Percentiles rank a stretch among this genome's conserved stretches.
Conservation (phyloP, 2,888 invertebrate species). For the Lasioglossum lativentre region DNA sequence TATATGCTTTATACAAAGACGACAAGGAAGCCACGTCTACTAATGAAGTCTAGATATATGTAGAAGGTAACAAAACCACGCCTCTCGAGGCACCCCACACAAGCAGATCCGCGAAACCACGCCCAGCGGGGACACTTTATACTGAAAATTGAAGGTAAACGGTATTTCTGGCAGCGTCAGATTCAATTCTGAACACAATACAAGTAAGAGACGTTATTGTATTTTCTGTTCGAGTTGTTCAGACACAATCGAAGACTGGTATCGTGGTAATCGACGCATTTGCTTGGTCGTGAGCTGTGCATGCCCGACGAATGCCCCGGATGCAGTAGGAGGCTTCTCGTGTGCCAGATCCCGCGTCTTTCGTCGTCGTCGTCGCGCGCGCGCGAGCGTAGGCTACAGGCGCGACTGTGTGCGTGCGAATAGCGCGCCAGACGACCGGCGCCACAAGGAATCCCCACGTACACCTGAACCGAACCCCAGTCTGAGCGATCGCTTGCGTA, state of each 20-base stretch:
- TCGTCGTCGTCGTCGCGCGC: constrained; percentile 29
- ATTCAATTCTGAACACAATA: background rate
- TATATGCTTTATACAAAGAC: background rate
- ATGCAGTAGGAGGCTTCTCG: constrained; percentile 59
- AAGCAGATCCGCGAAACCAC: background rate
- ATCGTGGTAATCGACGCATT: constrained; percentile 51
- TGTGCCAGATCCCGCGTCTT: constrained; percentile 54
- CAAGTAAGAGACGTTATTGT: background rate
- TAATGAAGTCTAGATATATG: background rate
- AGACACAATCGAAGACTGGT: constrained; percentile 20
- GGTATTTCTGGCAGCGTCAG: background rate
- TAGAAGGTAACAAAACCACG: background rate
- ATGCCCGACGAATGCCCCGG: constrained; percentile 55
- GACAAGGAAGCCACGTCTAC: background rate
- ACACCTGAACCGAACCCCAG: constrained; percentile 64
- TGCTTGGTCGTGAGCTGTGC: constrained; percentile 38
- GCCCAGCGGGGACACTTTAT: background rate
- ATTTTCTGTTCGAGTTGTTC: background rate
- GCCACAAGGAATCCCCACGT: constrained; percentile 80
- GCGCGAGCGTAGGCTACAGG: background rate
- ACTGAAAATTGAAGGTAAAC: background rate
- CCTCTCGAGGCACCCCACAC: background rate
- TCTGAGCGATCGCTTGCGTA: constrained; percentile 70
- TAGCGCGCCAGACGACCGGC: constrained; percentile 77
- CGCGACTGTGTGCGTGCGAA: constrained; percentile 12